These are phyloP conservation scores for Heterohyrax brucei DNA, from an alignment of 2,797 vertebrate genomes.

Conservation along the genomic window DNA sequence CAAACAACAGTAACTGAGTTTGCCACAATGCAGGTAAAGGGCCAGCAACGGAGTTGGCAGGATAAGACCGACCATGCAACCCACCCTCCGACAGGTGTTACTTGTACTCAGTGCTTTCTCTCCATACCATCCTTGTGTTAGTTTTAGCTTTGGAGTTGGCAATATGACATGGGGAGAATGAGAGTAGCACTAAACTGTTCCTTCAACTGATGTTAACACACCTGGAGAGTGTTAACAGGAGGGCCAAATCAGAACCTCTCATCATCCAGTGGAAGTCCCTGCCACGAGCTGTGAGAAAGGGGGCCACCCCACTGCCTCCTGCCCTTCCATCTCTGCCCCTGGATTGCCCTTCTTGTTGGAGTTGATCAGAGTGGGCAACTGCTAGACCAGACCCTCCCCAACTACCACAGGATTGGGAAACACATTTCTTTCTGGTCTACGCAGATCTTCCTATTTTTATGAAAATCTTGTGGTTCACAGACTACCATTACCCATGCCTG, in stretches of 20 bases:
- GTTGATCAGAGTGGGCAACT: neutral
- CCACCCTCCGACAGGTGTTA: accelerated
- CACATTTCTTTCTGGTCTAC: neutral
- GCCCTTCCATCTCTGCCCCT: neutral
- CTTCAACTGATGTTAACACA: neutral
- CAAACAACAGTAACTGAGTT: neutral
- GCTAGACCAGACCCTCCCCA: neutral
- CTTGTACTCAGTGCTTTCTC: neutral
- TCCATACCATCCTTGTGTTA: neutral
- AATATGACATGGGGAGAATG: neutral
- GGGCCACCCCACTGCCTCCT: too few relatives aligned
- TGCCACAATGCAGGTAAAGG: neutral
- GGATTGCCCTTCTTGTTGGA: neutral
- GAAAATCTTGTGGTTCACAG: neutral
- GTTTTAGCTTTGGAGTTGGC: neutral
- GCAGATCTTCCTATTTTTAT: neutral
- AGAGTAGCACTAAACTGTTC: neutral
- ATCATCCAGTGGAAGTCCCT: too few relatives aligned
- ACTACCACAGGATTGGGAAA: neutral
- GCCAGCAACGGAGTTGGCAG: neutral
- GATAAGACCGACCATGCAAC: accelerated
- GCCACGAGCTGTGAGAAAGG: too few relatives aligned
- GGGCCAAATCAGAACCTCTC: too few relatives aligned
- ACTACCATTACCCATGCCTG: neutral
- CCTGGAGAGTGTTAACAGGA: neutral